A percentile compares a stretch with the other conserved stretches of the same genome.
phyloP scores from a whole-genome alignment of 2,888 invertebrate species.

The Girardia tigrina region DNA sequence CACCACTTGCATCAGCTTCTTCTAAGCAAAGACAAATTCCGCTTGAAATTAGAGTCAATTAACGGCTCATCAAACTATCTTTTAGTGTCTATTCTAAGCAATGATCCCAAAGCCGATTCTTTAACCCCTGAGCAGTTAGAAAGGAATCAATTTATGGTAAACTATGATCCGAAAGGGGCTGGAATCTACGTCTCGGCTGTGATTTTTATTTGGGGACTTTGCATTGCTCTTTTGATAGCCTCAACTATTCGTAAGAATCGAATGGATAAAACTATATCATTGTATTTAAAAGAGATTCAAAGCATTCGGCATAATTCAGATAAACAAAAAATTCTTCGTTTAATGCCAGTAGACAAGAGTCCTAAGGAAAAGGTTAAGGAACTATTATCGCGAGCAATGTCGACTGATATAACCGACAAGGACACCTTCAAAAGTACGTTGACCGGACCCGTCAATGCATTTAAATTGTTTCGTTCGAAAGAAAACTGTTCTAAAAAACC shows the following conservation, averaged over 20 bases:
- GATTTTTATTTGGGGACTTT: constrained; percentile 15
- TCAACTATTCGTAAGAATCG: background rate
- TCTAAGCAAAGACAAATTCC: constrained; percentile 18
- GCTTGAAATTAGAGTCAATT: constrained; percentile 14
- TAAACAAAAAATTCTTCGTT: constrained; percentile 18
- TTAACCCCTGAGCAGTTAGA: background rate
- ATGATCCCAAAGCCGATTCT: constrained; percentile 10
- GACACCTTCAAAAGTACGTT: background rate
- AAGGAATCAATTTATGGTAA: background rate
- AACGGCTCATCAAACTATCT: background rate
- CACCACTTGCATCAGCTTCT: background rate
- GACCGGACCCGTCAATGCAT: background rate
- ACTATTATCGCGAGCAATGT: background rate
- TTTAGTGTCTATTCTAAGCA: constrained; percentile 4
- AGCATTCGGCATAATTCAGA: constrained; percentile 23
- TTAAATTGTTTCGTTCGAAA: constrained; percentile 15
- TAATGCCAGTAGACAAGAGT: constrained; percentile 8
- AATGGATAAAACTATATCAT: background rate
- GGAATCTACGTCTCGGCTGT: background rate
- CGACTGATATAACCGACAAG: background rate
- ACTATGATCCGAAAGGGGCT: background rate
- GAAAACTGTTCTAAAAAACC: background rate
- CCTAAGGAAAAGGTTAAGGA: background rate
- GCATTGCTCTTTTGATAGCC: background rate
- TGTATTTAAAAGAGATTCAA: constrained; percentile 4